phyloP scores from a whole-genome alignment of 2,888 invertebrate species.

The Melanargia galathea region DNA sequence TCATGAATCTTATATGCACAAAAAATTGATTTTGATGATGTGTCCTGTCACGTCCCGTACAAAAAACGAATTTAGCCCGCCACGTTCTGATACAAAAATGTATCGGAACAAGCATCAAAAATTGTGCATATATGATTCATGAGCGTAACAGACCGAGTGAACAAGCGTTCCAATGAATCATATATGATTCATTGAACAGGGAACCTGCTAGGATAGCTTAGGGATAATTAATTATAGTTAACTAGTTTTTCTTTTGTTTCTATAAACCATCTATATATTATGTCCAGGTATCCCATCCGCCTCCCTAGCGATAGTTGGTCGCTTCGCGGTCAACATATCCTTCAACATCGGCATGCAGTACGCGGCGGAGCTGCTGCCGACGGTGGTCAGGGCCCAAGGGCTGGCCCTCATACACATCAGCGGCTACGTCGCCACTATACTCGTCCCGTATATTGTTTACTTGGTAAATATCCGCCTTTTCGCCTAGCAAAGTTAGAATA shows the following conservation, averaged over 20 bases:
- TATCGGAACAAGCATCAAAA: no score
- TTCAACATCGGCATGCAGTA: constrained; percentile 95
- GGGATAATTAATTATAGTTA: no score
- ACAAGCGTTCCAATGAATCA: no score
- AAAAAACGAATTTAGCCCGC: no score
- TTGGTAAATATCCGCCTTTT: constrained; percentile 74
- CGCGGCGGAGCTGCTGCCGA: constrained; percentile 92
- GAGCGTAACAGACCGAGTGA: no score
- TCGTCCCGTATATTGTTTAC: constrained; percentile 93
- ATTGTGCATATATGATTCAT: no score
- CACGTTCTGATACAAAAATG: no score
- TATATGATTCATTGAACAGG: no score
- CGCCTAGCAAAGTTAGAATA: not conserved
- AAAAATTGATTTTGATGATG: no score
- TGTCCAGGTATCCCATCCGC: constrained; percentile 88
- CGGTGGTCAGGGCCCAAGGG: constrained; percentile 92
- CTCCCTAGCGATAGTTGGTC: constrained; percentile 88
- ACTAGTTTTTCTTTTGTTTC: constrained; percentile 9
- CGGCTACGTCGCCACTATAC: constrained; percentile 91
- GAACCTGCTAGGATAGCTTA: no score
- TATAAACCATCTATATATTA: not conserved
- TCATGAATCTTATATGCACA: no score
- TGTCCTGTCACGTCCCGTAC: no score
- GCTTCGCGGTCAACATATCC: constrained; percentile 93
- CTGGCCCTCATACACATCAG: constrained; percentile 92